A percentile compares a stretch with the other conserved stretches of the same genome.
These are phyloP conservation scores for Drosophila takahashii DNA, from an alignment of 1,140 invertebrate genomes.

Conservation along the genomic window DNA sequence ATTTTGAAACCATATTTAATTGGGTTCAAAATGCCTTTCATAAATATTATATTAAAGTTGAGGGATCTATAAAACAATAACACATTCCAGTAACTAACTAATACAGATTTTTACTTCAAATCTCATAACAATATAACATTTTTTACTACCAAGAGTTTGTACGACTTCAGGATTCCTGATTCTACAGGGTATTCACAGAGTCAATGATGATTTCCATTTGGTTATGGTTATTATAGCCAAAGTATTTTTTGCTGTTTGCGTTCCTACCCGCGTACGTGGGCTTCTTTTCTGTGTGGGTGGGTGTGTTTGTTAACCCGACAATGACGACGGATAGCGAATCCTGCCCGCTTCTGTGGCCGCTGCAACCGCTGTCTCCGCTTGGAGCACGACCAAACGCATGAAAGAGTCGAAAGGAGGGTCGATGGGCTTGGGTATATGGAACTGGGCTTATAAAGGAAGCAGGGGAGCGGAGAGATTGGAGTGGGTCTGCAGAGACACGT, in stretches of 20 bases:
- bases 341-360: slow-evolving; percentile 35
- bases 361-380: slow-evolving; percentile 61
- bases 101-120: too few relatives aligned
- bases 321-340: slow-evolving; percentile 36
- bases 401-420: slow-evolving; percentile 22
- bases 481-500: neutral
- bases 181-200: neutral
- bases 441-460: slow-evolving; percentile 21
- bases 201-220: neutral
- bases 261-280: slow-evolving; percentile 9
- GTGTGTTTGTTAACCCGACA: slow-evolving; percentile 48
- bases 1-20: too few relatives aligned
- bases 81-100: too few relatives aligned
- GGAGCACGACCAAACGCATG: slow-evolving; percentile 53
- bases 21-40: too few relatives aligned
- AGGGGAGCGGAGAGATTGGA: neutral
- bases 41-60: too few relatives aligned
- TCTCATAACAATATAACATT: too few relatives aligned
- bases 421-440: neutral
- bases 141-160: too few relatives aligned
- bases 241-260: slow-evolving; percentile 42
- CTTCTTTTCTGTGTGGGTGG: slow-evolving; percentile 1
- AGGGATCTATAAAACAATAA: too few relatives aligned
- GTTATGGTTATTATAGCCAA: slow-evolving; percentile 44
- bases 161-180: neutral